Conservation (phyloP, 2,888 invertebrate species). For the Dynastes grantii region DNA sequence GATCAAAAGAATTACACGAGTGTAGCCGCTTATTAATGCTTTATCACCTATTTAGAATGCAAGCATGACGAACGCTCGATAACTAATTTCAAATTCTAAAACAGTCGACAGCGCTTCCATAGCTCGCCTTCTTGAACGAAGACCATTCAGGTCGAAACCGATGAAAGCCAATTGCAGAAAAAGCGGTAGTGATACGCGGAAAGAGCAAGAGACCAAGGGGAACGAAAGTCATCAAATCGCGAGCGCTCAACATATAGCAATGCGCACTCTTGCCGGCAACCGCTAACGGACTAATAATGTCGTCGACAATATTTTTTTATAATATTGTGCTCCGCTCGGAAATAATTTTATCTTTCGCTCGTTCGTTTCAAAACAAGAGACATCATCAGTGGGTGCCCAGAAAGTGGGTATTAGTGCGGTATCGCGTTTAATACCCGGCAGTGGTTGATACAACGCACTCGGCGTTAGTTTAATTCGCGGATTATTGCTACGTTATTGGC, state of each 20-base stretch:
- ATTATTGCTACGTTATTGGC: not conserved
- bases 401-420: constrained; percentile 7
- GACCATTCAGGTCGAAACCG: too few relatives aligned
- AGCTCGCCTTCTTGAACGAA: too few relatives aligned
- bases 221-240: too few relatives aligned
- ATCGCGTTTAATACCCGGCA: constrained; percentile 12
- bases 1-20: too few relatives aligned
- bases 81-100: too few relatives aligned
- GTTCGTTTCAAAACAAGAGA: constrained; percentile 30
- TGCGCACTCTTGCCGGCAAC: not conserved
- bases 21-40: too few relatives aligned
- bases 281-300: constrained; percentile 1
- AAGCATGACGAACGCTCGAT: too few relatives aligned
- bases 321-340: not conserved
- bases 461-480: not conserved
- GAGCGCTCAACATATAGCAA: not conserved
- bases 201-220: too few relatives aligned
- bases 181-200: too few relatives aligned
- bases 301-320: not conserved
- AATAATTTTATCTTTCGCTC: constrained; percentile 38
- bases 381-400: constrained; percentile 32
- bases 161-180: too few relatives aligned
- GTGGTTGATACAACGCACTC: not conserved
- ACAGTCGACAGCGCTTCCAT: too few relatives aligned
- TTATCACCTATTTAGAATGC: too few relatives aligned